A percentile compares a stretch with the other conserved stretches of the same genome.
phyloP scores from a whole-genome alignment of 2,888 invertebrate genomes.

The Scaptodrosophila latifasciaeformis region DNA sequence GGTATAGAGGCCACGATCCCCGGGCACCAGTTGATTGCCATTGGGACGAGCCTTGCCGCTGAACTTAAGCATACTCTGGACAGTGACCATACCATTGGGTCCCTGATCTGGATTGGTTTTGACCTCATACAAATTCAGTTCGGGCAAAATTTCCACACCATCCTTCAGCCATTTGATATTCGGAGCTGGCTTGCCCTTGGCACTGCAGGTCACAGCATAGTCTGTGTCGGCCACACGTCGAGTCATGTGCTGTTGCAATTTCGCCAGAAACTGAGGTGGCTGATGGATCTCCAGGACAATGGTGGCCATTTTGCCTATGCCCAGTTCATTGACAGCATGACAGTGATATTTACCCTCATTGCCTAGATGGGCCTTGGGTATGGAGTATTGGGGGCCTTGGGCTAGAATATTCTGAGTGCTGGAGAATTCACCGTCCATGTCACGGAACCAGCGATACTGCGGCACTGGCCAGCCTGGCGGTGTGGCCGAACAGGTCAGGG shows the following conservation, averaged over 20 bases:
- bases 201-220: conserved; percentile 88
- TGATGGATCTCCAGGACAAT: conserved; percentile 91
- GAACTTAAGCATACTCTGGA: conserved; percentile 88
- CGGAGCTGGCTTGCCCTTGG: conserved; percentile 91
- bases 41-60: conserved; percentile 86
- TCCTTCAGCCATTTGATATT: conserved; percentile 91
- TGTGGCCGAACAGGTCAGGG: conserved; percentile 88
- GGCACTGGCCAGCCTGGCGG: conserved; percentile 96
- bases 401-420: conserved; percentile 82
- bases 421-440: conserved; percentile 79
- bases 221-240: conserved; percentile 86
- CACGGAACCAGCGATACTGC: conserved; percentile 91
- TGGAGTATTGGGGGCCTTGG: conserved; percentile 88
- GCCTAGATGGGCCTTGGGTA: conserved; percentile 87
- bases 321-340: conserved; percentile 91
- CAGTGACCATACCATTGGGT: conserved; percentile 86
- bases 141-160: conserved; percentile 85
- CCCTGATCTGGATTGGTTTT: conserved; percentile 85
- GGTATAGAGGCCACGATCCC: conserved; percentile 90
- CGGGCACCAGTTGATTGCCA: conserved; percentile 85
- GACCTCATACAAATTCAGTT: conserved; percentile 87
- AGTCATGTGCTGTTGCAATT: conserved; percentile 88
- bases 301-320: conserved; percentile 88
- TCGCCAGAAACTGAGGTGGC: conserved; percentile 88
- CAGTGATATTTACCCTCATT: conserved; percentile 94